These are phyloP conservation scores for Episyrphus balteatus DNA, from an alignment of 1,140 invertebrate species.

Conservation along the genomic window DNA sequence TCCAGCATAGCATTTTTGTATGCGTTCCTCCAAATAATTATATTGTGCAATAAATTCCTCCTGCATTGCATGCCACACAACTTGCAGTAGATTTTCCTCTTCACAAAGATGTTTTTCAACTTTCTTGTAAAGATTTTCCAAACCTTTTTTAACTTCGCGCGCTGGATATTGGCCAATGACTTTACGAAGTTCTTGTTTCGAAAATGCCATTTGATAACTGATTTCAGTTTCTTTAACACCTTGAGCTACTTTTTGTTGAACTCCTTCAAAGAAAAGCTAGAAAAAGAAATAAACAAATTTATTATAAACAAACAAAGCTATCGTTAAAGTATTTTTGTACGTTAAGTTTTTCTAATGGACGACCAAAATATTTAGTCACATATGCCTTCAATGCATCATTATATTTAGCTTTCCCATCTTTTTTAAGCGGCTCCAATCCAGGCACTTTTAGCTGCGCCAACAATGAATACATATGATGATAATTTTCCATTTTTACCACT, in stretches of 20 bases:
- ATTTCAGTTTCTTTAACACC: constrained; percentile 96
- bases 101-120: constrained; percentile 95
- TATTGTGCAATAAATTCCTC: constrained; percentile 97
- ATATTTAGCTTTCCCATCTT: constrained; percentile 87
- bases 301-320: background rate
- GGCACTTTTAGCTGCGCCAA: constrained; percentile 84
- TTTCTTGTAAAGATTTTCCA: constrained; percentile 92
- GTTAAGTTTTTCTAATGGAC: constrained; percentile 91
- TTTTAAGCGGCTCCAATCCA: constrained; percentile 75
- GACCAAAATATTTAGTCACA: constrained; percentile 88
- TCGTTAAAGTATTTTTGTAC: constrained; percentile 38
- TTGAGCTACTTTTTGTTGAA: constrained; percentile 77
- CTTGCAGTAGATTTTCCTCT: constrained; percentile 88
- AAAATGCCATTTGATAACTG: constrained; percentile 94
- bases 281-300: constrained; percentile 20
- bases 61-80: constrained; percentile 98
- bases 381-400: constrained; percentile 82
- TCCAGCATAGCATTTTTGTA: constrained; percentile 92
- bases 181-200: constrained; percentile 91
- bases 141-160: constrained; percentile 88
- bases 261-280: constrained; percentile 89
- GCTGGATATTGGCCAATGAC: constrained; percentile 93
- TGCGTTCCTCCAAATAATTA: constrained; percentile 85
- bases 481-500: constrained; percentile 96
- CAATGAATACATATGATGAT: constrained; percentile 83